Conservation (phyloP, 2,888 invertebrate species). For the Netelia fuscicornis region DNA sequence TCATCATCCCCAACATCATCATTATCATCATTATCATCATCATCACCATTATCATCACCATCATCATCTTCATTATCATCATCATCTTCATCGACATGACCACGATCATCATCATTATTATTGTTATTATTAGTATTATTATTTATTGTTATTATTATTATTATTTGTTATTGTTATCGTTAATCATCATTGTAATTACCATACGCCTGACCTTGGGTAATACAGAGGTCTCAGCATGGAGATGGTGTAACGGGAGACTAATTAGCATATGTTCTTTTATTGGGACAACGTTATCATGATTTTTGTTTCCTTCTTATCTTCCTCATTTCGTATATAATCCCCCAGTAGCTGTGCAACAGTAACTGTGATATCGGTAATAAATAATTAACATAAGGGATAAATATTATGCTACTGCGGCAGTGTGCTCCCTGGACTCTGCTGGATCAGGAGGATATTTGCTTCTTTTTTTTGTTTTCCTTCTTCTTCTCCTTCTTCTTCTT, state of each 20-base stretch:
- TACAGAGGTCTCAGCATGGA: conserved; percentile 80
- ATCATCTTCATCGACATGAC: conserved; percentile 68
- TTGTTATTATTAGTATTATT: conserved; percentile 75
- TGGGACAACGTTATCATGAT: conserved; percentile 56
- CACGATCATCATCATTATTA: conserved; percentile 77
- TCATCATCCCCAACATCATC: conserved; percentile 76
- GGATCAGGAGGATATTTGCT: conserved; percentile 77
- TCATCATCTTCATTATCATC: conserved; percentile 73
- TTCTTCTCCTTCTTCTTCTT: conserved; percentile 24
- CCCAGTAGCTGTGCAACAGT: conserved; percentile 81
- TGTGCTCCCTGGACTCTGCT: conserved; percentile 81
- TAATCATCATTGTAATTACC: conserved; percentile 78
- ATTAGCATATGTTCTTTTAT: conserved; percentile 73
- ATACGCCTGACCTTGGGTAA: conserved; percentile 75
- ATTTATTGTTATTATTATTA: conserved; percentile 78
- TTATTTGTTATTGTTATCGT: conserved; percentile 70
- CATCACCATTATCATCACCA: conserved; percentile 75
- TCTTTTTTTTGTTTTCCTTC: conserved; percentile 67
- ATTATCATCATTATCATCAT: conserved; percentile 77
- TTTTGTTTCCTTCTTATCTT: conserved; percentile 37
- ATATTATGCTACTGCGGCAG: conserved; percentile 84
- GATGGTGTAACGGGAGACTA: conserved; percentile 82
- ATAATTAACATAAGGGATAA: conserved; percentile 83
- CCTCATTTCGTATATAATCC: conserved; percentile 71
- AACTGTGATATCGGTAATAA: conserved; percentile 82